phyloP scores from a whole-genome alignment of 1,140 invertebrate species.

The Monochamus saltuarius region DNA sequence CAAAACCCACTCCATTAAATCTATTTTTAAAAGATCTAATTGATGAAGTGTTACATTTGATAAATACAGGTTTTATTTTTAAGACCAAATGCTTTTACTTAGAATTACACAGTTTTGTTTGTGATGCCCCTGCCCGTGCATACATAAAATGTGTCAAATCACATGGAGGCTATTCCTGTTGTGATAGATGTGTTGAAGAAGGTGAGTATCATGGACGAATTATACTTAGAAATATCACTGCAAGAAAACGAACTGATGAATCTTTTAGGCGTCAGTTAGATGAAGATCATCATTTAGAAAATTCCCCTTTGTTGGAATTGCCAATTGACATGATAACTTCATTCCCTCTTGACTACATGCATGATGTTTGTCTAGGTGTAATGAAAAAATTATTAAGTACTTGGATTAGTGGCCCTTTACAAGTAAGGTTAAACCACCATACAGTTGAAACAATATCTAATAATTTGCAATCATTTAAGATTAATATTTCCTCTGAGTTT shows the following conservation, averaged over 20 bases:
- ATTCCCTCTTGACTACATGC: slow-evolving; percentile 6
- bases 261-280: neutral
- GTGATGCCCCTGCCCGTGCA: slow-evolving; percentile 27
- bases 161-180: slow-evolving; percentile 28
- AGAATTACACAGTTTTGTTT: slow-evolving; percentile 26
- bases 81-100: slow-evolving; percentile 14
- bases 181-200: slow-evolving; percentile 24
- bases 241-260: slow-evolving; percentile 4
- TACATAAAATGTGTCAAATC: slow-evolving; percentile 25
- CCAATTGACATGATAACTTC: slow-evolving; percentile 2
- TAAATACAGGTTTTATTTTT: slow-evolving; percentile 20
- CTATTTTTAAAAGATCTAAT: slow-evolving; percentile 34
- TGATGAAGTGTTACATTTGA: slow-evolving; percentile 23
- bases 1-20: slow-evolving; percentile 26
- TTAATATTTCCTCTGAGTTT: slow-evolving; percentile 29
- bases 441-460: slow-evolving; percentile 5
- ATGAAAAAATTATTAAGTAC: slow-evolving; percentile 30
- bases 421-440: slow-evolving; percentile 1
- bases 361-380: slow-evolving; percentile 7
- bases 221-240: slow-evolving; percentile 11
- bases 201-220: slow-evolving; percentile 18
- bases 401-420: slow-evolving; percentile 24
- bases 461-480: slow-evolving; percentile 1
- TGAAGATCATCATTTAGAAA: slow-evolving; percentile 3
- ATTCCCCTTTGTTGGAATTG: slow-evolving; percentile 5